Conservation (phyloP, 2,797 vertebrate species). For the Discoglossus pictus region DNA sequence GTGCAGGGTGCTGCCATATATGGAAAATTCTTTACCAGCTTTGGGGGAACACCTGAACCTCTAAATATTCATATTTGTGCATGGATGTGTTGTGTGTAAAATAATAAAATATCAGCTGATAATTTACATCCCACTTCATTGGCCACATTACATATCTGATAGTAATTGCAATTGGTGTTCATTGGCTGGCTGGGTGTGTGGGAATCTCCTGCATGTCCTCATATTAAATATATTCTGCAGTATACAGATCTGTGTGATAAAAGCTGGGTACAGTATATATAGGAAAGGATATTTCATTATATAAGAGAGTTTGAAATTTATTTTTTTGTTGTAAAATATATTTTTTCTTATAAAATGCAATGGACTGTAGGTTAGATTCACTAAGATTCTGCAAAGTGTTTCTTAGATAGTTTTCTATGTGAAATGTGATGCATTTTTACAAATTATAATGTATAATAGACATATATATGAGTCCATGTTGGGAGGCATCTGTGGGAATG, state of each 20-base stretch:
- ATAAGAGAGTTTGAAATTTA: no score
- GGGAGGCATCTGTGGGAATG: neutral
- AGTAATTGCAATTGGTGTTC: constrained; percentile 10
- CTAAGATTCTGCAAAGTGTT: no score
- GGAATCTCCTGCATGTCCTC: constrained; percentile 18
- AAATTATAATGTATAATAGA: constrained; percentile 4
- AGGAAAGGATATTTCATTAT: no score
- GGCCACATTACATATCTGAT: constrained; percentile 23
- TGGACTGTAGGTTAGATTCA: no score
- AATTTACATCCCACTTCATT: constrained; percentile 32
- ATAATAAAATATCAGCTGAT: constrained; percentile 27
- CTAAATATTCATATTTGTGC: constrained; percentile 7
- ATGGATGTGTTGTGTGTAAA: neutral
- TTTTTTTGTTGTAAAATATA: no score
- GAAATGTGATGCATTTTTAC: no score
- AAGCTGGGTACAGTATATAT: no score
- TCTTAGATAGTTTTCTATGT: no score
- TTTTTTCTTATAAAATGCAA: no score
- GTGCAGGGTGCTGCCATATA: constrained; percentile 56
- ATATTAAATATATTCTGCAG: constrained; percentile 4
- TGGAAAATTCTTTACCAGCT: constrained; percentile 49
- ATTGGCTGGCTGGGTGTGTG: constrained; percentile 34
- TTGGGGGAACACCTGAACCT: constrained; percentile 53
- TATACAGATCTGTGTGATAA: neutral
- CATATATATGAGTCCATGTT: neutral